Conservation (phyloP, 1,140 invertebrate species). For the Cyphomyrmex costatus region DNA sequence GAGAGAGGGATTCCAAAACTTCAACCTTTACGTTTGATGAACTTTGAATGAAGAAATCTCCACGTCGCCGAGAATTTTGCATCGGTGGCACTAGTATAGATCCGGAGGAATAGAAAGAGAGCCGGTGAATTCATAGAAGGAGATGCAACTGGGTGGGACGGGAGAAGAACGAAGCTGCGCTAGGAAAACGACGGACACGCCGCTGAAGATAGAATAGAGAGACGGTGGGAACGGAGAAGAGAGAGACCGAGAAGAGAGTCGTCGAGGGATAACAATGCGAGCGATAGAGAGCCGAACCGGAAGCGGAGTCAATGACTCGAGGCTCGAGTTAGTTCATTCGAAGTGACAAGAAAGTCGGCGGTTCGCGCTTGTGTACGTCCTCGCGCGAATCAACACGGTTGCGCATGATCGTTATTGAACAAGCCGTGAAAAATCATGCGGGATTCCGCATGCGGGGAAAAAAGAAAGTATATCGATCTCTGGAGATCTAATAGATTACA, state of each 20-base stretch:
- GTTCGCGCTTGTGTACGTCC: slow-evolving; percentile 52
- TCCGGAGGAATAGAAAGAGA: slow-evolving; percentile 48
- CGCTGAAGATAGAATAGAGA: slow-evolving; percentile 59
- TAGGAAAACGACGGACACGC: slow-evolving; percentile 48
- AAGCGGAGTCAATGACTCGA: slow-evolving; percentile 84
- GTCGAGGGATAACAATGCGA: slow-evolving; percentile 77
- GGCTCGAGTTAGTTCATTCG: slow-evolving; percentile 71
- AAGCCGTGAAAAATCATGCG: slow-evolving; percentile 49
- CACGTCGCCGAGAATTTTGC: background rate
- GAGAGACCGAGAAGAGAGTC: slow-evolving; percentile 52
- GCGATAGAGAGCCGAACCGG: slow-evolving; percentile 80
- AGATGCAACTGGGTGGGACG: slow-evolving; percentile 32
- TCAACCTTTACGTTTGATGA: slow-evolving; percentile 7
- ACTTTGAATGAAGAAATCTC: slow-evolving; percentile 16
- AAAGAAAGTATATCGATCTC: slow-evolving; percentile 1
- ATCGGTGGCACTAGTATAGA: background rate
- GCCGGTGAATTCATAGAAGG: slow-evolving; percentile 33
- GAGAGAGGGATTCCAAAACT: background rate
- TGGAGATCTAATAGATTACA: background rate
- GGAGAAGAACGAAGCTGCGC: slow-evolving; percentile 15
- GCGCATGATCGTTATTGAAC: slow-evolving; percentile 66
- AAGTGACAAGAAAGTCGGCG: slow-evolving; percentile 78
- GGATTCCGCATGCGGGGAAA: slow-evolving; percentile 18
- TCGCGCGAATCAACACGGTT: slow-evolving; percentile 48
- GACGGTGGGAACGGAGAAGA: slow-evolving; percentile 66